phyloP scores from a whole-genome alignment of 2,797 vertebrate species.

The Schizopygopsis pylzovi region DNA sequence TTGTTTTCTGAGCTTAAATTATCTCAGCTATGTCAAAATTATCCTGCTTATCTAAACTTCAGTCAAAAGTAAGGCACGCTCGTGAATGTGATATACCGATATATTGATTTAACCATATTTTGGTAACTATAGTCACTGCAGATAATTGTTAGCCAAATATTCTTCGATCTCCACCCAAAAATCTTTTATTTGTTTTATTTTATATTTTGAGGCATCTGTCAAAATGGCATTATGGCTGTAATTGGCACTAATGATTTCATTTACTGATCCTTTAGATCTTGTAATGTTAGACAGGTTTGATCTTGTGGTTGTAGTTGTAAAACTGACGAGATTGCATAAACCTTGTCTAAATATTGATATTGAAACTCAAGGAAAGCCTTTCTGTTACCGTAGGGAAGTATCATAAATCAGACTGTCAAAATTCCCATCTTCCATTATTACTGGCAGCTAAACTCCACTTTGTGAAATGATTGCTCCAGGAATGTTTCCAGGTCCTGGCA shows the following conservation, averaged over 20 bases:
- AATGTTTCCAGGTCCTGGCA: slow-evolving; percentile 12
- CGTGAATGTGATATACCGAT: not conserved
- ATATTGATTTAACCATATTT: not conserved
- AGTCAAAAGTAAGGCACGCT: not conserved
- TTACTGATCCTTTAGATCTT: not conserved
- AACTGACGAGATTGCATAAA: not conserved
- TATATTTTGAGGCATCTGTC: not conserved
- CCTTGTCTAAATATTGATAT: slow-evolving; percentile 8
- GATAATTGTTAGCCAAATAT: not conserved
- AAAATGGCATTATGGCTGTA: not conserved
- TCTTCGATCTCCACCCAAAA: not conserved
- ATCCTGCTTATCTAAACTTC: not conserved
- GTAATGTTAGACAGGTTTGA: not conserved
- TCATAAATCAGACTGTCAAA: slow-evolving; percentile 6
- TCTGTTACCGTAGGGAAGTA: not conserved
- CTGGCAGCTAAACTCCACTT: slow-evolving; percentile 5
- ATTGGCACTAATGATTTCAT: not conserved
- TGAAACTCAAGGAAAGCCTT: not conserved
- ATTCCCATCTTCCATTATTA: slow-evolving; percentile 17
- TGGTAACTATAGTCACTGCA: not conserved
- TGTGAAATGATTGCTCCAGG: not conserved
- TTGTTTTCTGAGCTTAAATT: not conserved
- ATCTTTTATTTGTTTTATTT: not conserved
- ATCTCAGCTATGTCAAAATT: not conserved
- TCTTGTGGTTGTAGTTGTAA: not conserved